Evolutionary conservation across 1,140 invertebrate species (phyloP), one percentile per base, ranked within the genome.

Genomic region (Drosophila pseudoananassae): DNA sequence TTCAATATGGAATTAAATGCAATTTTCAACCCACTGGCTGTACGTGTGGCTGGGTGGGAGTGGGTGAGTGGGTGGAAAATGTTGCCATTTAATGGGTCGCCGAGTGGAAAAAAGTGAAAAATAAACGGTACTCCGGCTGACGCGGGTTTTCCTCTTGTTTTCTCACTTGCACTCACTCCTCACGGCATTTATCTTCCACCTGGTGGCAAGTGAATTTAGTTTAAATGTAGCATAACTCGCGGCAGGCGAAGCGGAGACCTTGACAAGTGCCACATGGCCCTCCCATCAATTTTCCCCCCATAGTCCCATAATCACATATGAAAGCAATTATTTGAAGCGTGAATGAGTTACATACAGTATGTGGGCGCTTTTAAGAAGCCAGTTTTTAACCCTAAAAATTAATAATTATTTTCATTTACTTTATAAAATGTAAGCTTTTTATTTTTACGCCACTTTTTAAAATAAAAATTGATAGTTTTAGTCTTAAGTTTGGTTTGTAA

Each of bases 51-150:
- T 47, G 40, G 4, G n/a, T 27, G 25, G 25, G 25, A 27, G 25
- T 27, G 25, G 25, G 25, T 27, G 25, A 27, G 25, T 20, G 33
- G 29, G 55, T n/a, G 40, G 9, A 63, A 72, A 72, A 68, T 72
- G 63, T 65, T 58, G 45, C 64, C 56, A 82, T 88, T 85, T 82
- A 87, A 82, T 75, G 75, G 65, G 60, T 71, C 78, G 74, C 60
- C 61, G 70, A 82, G 74, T 87, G 78, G 74, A 71, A 87, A 33
- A 84, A 87, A 81, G 77, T 77, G 59, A 78, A 87, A 87, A 87
- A 75, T 78, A 85, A 78, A 49, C 40, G 40, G 14, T 2, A 43
- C 40, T 43, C 40, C 40, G 40, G 40, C 40, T 43, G 40, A 15
- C 33, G 69, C 14, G 23, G 49, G 14, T 51, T 4, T 52, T 55